These are phyloP conservation scores for Hylaea fasciaria DNA, from an alignment of 2,888 invertebrate species.

Conservation along the genomic window DNA sequence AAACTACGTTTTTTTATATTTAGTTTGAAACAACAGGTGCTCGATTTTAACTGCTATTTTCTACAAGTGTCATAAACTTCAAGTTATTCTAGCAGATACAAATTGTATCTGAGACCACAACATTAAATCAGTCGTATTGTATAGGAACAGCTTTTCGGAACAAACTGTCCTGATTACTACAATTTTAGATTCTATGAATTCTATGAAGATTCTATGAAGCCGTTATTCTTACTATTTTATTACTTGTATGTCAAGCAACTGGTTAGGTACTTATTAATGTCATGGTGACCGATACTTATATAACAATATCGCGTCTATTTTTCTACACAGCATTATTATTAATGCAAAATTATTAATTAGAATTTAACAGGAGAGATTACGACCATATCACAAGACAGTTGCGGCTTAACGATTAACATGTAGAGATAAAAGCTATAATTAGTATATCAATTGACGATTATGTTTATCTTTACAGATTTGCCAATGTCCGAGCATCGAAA, in stretches of 20 bases:
- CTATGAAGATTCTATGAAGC: too few species aligned
- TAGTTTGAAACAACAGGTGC: constrained; percentile 7
- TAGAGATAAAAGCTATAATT: constrained; percentile 11
- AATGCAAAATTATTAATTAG: background rate
- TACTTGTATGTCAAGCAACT: too few species aligned
- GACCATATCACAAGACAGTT: constrained; percentile 16
- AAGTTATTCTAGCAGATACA: background rate
- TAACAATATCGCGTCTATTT: constrained; percentile 1
- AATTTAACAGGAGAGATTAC: constrained; percentile 6
- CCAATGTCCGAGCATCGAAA: constrained; percentile 1
- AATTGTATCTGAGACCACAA: too few species aligned
- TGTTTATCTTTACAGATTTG: background rate
- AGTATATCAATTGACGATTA: background rate
- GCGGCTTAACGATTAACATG: background rate
- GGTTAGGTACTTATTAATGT: too few species aligned
- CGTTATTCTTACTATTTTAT: too few species aligned
- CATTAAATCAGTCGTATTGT: constrained; percentile 1
- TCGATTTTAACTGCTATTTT: constrained; percentile 10
- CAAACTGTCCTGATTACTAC: too few species aligned
- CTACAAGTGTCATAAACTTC: constrained; percentile 14
- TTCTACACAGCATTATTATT: constrained; percentile 14
- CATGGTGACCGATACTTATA: too few species aligned
- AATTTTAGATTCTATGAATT: too few species aligned
- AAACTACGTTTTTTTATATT: constrained; percentile 1
- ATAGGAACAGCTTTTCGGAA: background rate